Conservation (phyloP, 2,113 vertebrate species). For the Cryptomyrus ogoouensis region DNA sequence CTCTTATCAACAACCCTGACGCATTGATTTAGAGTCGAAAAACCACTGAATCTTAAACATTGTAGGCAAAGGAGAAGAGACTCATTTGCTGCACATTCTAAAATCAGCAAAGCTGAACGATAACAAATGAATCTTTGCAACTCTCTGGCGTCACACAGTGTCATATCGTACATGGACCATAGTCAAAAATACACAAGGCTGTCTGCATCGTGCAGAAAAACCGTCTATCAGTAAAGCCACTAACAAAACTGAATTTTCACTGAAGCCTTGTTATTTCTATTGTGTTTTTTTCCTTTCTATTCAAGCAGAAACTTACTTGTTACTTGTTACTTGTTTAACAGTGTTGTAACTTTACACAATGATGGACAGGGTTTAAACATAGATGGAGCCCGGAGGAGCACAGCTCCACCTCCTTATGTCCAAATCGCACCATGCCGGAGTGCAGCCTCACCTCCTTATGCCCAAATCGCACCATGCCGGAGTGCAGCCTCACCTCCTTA, state of each 20-base stretch:
- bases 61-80: neutral
- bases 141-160: neutral
- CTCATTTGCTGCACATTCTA: neutral
- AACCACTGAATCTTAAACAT: neutral
- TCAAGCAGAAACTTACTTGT: neutral
- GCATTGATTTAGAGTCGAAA: neutral
- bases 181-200: neutral
- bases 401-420: neutral
- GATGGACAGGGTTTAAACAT: neutral
- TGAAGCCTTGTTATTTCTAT: neutral
- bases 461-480: too few relatives aligned
- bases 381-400: neutral
- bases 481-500: too few relatives aligned
- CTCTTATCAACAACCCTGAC: neutral
- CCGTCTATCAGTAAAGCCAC: neutral
- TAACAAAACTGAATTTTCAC: neutral
- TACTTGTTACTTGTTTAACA: neutral
- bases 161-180: neutral
- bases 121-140: neutral
- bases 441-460: neutral
- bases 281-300: neutral
- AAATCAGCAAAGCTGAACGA: neutral
- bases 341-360: neutral
- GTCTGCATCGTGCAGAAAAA: neutral
- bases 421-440: neutral